Percentiles rank a stretch among this genome's conserved stretches.
These are phyloP conservation scores for Microtus agrestis DNA, from an alignment of 2,797 vertebrate genomes.

Conservation along the genomic window DNA sequence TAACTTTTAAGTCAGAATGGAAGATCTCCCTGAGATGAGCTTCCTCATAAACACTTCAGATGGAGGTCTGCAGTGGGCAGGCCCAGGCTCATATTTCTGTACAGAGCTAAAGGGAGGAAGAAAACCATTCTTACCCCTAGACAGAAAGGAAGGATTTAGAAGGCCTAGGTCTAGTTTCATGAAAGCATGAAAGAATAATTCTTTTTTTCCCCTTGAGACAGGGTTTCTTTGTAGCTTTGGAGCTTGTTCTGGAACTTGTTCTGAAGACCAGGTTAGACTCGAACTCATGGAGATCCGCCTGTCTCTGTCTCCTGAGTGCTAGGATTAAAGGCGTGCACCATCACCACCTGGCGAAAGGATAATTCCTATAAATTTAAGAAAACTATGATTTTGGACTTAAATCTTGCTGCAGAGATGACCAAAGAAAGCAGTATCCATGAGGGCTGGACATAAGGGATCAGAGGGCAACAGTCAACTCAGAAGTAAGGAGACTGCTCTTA, in stretches of 20 bases:
- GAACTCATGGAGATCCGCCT: no score
- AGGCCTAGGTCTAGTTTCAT: not conserved
- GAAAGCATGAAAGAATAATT: not conserved
- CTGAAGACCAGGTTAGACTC: no score
- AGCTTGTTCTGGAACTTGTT: no score
- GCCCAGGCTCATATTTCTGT: not conserved
- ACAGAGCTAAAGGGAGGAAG: slow-evolving; percentile 8
- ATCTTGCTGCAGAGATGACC: not conserved
- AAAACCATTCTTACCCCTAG: not conserved
- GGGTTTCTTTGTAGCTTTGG: no score
- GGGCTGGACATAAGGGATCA: not conserved
- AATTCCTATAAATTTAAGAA: not conserved
- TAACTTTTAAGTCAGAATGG: not conserved
- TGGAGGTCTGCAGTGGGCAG: not conserved
- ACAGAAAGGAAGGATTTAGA: not conserved
- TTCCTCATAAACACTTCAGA: slow-evolving; percentile 7
- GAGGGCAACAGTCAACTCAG: not conserved
- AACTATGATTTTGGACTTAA: slow-evolving; percentile 22
- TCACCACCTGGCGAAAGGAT: not conserved
- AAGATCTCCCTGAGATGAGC: not conserved
- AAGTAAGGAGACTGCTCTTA: not conserved
- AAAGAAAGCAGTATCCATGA: not conserved
- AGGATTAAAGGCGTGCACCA: no score
- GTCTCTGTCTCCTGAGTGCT: no score
- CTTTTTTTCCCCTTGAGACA: not conserved